Base-by-base conservation (phyloP, 1,140 invertebrate genomes). In the Magallana gigas region DNA sequence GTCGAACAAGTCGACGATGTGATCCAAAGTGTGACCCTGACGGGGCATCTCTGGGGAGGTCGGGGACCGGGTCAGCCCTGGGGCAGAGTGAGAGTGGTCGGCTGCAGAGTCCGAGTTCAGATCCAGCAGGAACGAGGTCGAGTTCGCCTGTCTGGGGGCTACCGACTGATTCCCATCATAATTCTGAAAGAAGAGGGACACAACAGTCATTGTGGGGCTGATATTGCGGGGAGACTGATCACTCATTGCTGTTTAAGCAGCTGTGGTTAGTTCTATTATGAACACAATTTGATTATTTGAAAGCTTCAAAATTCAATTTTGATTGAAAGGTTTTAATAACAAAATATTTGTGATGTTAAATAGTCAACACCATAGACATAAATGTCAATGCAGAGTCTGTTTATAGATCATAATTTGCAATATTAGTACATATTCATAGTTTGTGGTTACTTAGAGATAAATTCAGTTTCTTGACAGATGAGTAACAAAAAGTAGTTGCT, bases 1-100 rank as follows among this genome's bases (percentile, higher is more conserved):
- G n/a, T 90, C 90, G 58, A 89, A 87, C 1, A 90, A 84, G 9
- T 85, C 87, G 1, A 83, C 88, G 1, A 83, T 84, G n/a, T 87
- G 86, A n/a, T 76, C 80, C 2, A 85, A 23, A 60, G 59, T 71
- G 8, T 76, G 68, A 29, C 80, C 84, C 7, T 23, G 76, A 84
- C 76, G 60, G 18, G 80, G 83, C 83, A 84, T 84, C 12, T 84
- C 85, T 14, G 68, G 18, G 68, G 64, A 18, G 9, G 59, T 76
- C 57, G 68, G 58, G 57, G 57, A 59, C 2, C 83, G 60, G 29
- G 60, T n/a, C 12, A 71, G 57, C 62, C 16, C 23, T 56, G 29
- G 71, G 60, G 36, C 64, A 80, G 59, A 60, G 8, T 58, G 57
- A 14, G 57, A 56, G 80, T 57, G 16, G 8, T 23, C 23, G 14